Evolutionary conservation across 1,140 invertebrate species (phyloP).

Genomic region (Gryllus bimaculatus): DNA sequence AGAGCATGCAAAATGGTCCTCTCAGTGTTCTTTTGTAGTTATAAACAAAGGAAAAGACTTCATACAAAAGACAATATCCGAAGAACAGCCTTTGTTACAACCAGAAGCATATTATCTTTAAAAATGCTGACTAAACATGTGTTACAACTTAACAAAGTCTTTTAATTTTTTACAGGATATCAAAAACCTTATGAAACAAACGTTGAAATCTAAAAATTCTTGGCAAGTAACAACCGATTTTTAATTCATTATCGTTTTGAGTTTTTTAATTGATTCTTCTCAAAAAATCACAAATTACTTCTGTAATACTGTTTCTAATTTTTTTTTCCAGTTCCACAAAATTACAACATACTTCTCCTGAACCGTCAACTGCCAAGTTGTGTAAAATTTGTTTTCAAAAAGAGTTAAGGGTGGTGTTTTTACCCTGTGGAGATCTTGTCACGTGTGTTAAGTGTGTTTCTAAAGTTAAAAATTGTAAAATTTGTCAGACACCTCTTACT

Average conservation of each 20-base stretch:
- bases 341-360: too few species aligned
- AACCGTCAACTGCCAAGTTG: constrained; percentile 27
- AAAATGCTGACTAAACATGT: rapidly evolving
- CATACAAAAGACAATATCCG: constrained; percentile 37
- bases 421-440: constrained; percentile 82
- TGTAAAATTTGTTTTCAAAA: constrained; percentile 73
- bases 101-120: too few species aligned
- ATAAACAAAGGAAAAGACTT: constrained; percentile 64
- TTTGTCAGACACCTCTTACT: constrained; percentile 64
- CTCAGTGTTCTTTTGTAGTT: constrained; percentile 62
- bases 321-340: not conserved
- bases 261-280: too few species aligned
- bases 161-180: too few species aligned
- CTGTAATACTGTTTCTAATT: constrained; percentile 13
- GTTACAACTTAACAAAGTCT: too few species aligned
- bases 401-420: constrained; percentile 74
- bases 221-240: too few species aligned
- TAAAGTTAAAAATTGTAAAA: constrained; percentile 66
- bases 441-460: constrained; percentile 75
- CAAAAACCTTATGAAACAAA: too few species aligned
- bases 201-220: too few species aligned
- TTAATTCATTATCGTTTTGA: too few species aligned
- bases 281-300: too few species aligned
- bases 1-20: constrained; percentile 78
- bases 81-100: too few species aligned